A percentile compares a stretch with the other conserved stretches of the same genome.
phyloP scores from a whole-genome alignment of 2,888 invertebrate genomes.

The Lamellibrachia satsuma region DNA sequence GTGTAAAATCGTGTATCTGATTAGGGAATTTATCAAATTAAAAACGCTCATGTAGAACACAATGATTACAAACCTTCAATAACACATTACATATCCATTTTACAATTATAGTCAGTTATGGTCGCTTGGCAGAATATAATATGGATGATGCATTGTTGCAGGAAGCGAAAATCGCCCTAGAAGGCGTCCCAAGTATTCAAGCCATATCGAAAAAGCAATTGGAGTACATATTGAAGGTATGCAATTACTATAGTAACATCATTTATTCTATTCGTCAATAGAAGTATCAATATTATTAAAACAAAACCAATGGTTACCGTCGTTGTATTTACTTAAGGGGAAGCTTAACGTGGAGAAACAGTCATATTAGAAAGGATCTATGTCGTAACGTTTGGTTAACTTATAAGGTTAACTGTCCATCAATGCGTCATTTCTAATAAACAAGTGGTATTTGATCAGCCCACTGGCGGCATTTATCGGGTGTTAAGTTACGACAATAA shows the following conservation, averaged over 20 bases:
- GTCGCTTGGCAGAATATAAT: not conserved
- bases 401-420: no score
- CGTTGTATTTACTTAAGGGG: not conserved
- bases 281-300: no score
- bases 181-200: slow-evolving; percentile 58
- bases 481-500: no score
- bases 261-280: not conserved
- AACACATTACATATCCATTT: no score
- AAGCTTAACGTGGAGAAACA: not conserved
- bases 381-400: not conserved
- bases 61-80: no score
- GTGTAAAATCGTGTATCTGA: no score
- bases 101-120: not conserved
- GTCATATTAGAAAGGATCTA: not conserved
- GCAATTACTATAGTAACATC: not conserved
- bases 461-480: no score
- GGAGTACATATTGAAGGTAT: slow-evolving; percentile 61
- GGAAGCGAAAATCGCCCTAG: slow-evolving; percentile 58
- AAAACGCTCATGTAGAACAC: no score
- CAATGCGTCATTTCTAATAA: no score
- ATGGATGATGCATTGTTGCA: slow-evolving; percentile 35
- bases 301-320: no score
- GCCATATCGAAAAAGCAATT: slow-evolving; percentile 59
- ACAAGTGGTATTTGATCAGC: no score
- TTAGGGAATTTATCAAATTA: no score